These are phyloP conservation scores for Sesia bembeciformis DNA, from an alignment of 2,888 invertebrate species.

Conservation along the genomic window DNA sequence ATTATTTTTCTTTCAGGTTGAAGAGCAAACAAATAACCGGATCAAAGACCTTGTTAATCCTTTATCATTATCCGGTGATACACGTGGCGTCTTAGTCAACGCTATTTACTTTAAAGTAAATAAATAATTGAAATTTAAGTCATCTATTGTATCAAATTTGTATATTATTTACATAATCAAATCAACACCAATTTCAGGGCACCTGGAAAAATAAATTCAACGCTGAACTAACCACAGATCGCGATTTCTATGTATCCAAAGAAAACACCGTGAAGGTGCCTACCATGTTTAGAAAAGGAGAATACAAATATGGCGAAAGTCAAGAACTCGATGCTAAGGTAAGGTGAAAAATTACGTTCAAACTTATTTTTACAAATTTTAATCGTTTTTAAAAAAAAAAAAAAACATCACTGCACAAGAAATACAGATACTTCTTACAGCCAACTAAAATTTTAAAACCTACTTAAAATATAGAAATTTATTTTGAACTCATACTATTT, in stretches of 20 bases:
- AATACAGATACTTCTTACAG: no score
- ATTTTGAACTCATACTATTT: no score
- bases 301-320: constrained; percentile 49
- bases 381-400: no score
- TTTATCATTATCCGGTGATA: constrained; percentile 56
- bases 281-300: constrained; percentile 77
- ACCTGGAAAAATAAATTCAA: constrained; percentile 81
- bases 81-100: constrained; percentile 83
- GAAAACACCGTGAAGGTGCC: constrained; percentile 74
- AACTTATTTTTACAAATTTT: no score
- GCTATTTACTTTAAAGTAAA: constrained; percentile 88
- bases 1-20: constrained; percentile 32
- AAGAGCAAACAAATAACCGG: constrained; percentile 50
- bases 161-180: constrained; percentile 3
- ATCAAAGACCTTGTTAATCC: constrained; percentile 75
- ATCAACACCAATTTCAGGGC: constrained; percentile 42
- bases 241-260: constrained; percentile 77
- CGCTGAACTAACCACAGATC: constrained; percentile 59
- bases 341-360: neutral
- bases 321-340: constrained; percentile 47
- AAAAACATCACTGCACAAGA: no score
- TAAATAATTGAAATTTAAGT: neutral
- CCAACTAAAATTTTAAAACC: no score
- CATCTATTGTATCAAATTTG: no score
- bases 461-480: no score